phyloP scores from a whole-genome alignment of 2,113 vertebrate species.

The Sorex araneus region DNA sequence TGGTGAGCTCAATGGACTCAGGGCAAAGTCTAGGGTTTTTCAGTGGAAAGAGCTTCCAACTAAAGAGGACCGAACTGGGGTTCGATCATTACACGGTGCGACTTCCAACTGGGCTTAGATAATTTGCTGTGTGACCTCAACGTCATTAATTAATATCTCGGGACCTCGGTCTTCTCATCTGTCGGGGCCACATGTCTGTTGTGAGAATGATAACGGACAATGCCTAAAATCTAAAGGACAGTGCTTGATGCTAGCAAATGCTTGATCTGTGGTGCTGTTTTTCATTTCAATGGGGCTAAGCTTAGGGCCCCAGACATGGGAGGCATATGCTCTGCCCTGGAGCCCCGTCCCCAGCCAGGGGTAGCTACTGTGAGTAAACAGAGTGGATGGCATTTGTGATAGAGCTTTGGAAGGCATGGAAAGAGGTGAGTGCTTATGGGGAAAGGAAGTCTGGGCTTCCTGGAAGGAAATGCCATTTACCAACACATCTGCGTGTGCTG shows the following conservation, averaged over 20 bases:
- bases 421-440: background rate
- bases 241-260: background rate
- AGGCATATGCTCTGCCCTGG: no score
- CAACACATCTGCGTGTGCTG: background rate
- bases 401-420: background rate
- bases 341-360: no score
- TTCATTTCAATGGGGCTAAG: no score
- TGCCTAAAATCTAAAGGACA: background rate
- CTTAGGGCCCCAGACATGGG: no score
- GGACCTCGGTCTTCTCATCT: constrained; percentile 17
- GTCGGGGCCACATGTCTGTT: background rate
- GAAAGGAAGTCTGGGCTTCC: background rate
- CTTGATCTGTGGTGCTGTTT: background rate
- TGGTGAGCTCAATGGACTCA: background rate
- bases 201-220: background rate
- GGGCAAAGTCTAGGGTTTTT: background rate
- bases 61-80: background rate
- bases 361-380: background rate
- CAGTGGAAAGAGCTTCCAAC: background rate
- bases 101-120: background rate
- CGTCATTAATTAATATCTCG: background rate
- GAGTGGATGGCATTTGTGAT: background rate
- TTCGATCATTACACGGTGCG: background rate
- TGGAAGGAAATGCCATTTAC: no score
- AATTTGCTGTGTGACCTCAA: background rate